Conservation (phyloP, 2,888 invertebrate genomes). For the Crossocerus cetratus region DNA sequence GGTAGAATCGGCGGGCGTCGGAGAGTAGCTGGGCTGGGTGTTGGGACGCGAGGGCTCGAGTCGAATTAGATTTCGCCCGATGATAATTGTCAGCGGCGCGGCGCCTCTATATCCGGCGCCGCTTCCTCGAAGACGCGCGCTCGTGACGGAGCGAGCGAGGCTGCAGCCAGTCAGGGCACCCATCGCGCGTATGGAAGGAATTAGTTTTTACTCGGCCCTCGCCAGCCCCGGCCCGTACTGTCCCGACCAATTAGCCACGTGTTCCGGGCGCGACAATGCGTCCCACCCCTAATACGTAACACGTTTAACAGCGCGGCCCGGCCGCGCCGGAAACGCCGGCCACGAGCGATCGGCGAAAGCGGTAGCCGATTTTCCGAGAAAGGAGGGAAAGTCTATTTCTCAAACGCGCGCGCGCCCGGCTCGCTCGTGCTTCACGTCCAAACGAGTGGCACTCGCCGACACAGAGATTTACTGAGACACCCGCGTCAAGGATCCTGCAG, state of each 20-base stretch:
- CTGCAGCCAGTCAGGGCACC: conserved; percentile 39
- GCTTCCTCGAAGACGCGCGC: conserved; percentile 71
- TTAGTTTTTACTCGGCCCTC: conserved; percentile 73
- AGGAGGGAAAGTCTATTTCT: background rate
- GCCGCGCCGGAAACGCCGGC: conserved; percentile 53
- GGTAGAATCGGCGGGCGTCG: conserved; percentile 30
- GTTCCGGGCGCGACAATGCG: conserved; percentile 72
- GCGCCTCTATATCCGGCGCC: conserved; percentile 76
- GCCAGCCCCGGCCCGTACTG: conserved; percentile 55
- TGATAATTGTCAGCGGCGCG: conserved; percentile 75
- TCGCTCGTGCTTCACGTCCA: too few relatives aligned
- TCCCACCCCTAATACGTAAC: conserved; percentile 69
- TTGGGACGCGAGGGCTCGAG: conserved; percentile 62
- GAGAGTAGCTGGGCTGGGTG: conserved; percentile 31
- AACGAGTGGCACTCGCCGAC: too few relatives aligned
- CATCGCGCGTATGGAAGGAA: conserved; percentile 73
- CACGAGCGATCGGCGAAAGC: conserved; percentile 33
- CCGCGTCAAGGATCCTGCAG: too few relatives aligned
- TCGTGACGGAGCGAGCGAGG: conserved; percentile 27
- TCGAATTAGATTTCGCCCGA: conserved; percentile 70
- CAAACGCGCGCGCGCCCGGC: background rate
- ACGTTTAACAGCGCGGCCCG: conserved; percentile 60
- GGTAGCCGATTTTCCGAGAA: background rate
- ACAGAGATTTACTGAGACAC: too few relatives aligned
- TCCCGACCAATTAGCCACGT: conserved; percentile 74